Evolutionary conservation across 2,888 invertebrate species (phyloP), one percentile per base, ranked within the genome.

Genomic region (Drosophila aldrichi): DNA sequence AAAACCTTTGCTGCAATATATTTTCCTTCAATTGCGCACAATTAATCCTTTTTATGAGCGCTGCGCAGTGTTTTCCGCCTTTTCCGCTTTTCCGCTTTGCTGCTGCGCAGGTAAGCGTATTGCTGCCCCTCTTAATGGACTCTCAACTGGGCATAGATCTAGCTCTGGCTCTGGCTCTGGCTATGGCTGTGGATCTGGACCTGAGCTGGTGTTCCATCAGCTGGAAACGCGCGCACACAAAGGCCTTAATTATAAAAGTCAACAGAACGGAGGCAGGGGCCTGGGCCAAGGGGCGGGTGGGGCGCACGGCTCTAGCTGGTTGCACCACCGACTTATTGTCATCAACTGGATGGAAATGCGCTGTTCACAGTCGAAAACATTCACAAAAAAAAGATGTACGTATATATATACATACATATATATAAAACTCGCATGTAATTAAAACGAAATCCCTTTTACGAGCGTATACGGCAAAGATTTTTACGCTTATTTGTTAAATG

Each of bases 11-110:
- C 52, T 46, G 79, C 63, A 86, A 89, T 90, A 91, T 86, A 90
- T 90, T 91, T 86, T 89, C 90, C 90, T 90, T 91, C 89, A 90
- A 90, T 91, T 91, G 91, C 89, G 91, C 90, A 84, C 91, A 90
- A 91, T 91, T 91, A 91, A 90, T 91, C 88, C 90, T 87, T 91
- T 90, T 90, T 91, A 90, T 85, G 90, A 76, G 76, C 70, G 18
- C 14, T 41, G 22, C 32, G 43, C 43, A 49, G 48, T 49, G 48
- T 43, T 49, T 54, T 46, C 44, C 20, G 44, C 40, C n/a, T 62
- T 18, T 29, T 20, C 38, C 12, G 36, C 48, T 63, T 18, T 32
- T 22, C 38, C 12, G 36, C 48, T 18, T 59, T 43, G 54, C 54
- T 43, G 48, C 29, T 12, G 4, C 14, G 16, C 52, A 72, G 71